Percentiles rank a stretch among this genome's conserved stretches.
Evolutionary conservation across 1,140 invertebrate species (phyloP).

Genomic region (Drosophila nigromelanica): DNA sequence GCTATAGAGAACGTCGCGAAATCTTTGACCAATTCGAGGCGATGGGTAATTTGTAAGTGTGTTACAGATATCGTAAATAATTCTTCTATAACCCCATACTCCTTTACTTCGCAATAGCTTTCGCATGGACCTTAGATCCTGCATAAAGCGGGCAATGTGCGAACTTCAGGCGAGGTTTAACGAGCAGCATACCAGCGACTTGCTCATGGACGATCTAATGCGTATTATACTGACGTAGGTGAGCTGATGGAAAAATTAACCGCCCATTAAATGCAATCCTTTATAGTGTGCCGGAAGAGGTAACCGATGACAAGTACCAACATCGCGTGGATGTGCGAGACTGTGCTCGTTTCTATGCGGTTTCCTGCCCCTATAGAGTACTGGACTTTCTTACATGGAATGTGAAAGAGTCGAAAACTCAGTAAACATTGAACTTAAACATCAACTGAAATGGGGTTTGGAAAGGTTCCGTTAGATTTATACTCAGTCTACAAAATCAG

Average conservation of each 20-base stretch:
- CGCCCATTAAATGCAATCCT: background rate
- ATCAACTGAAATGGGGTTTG: background rate
- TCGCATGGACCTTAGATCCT: slow-evolving; percentile 51
- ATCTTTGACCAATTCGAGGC: slow-evolving; percentile 66
- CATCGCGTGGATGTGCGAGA: slow-evolving; percentile 28
- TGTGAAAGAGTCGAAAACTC: background rate
- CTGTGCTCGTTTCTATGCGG: slow-evolving; percentile 48
- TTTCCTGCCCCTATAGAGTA: slow-evolving; percentile 55
- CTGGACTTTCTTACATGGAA: slow-evolving; percentile 54
- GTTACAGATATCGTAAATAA: background rate
- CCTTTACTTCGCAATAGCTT: slow-evolving; percentile 31
- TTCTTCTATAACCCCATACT: background rate
- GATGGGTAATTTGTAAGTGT: slow-evolving; percentile 57
- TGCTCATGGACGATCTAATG: slow-evolving; percentile 63
- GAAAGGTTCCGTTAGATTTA: background rate
- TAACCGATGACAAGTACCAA: slow-evolving; percentile 48
- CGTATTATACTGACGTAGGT: slow-evolving; percentile 59
- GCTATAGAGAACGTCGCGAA: slow-evolving; percentile 55
- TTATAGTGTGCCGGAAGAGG: slow-evolving; percentile 51
- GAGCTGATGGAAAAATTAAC: background rate
- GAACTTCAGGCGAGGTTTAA: slow-evolving; percentile 43
- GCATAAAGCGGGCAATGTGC: slow-evolving; percentile 69
- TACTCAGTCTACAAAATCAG: background rate
- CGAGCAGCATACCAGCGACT: slow-evolving; percentile 11
- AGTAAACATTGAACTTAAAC: slow-evolving; percentile 22